Base-by-base conservation (phyloP, 2,797 vertebrate genomes). In the Pipistrellus pygmaeus region DNA sequence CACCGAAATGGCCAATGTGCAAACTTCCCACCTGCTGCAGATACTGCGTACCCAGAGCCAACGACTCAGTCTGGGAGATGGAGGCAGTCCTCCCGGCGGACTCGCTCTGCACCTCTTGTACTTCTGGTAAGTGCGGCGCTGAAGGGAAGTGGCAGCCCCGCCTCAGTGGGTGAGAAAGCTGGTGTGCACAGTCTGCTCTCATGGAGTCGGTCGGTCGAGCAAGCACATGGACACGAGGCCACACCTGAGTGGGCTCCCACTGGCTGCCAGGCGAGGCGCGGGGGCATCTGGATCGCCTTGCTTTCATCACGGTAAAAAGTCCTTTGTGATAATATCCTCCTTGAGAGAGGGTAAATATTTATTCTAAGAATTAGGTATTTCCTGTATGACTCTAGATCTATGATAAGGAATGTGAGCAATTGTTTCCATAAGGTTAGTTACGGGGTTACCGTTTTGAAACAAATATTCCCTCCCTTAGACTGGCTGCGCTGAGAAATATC, bases 321-420 rank as follows among this genome's bases (percentile, higher is more conserved):
- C 88, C 92, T 95, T 72, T 88, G 85, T 93, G 71, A 88, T 35
- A 83, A 77, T 41, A 96, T 20, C 41, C 90, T 44, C 44, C 84
- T 77, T 94, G 55, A 73, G 35, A 85, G 60, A 81, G 13, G 12
- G 81, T 85, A 96, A 97, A 91, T 95, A 95, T 96, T 93, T 91
- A 90, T 69, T 95, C 84, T 89, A 73, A 91, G 89, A 95, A 73
- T 81, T 68, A 95, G 94, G 87, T 81, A 90, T 85, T 96, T 96
- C 94, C 96, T 94, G 94, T 96, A 57, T 93, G 95, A 75, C 84
- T 91, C 60, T 25, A 92, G 85, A 94, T 85, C 64, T 88, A 77
- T 73, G 96, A 90, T 91, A 88, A 91, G 83, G 66, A 80, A 69
- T 25, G 85, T 68, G 53, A 88, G 17, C 64, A 72, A 73, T 21